Evolutionary conservation across 35 echinoderm and acorn worm species (phyloP), one percentile per base, ranked within the genome.

Genomic region (Heliocidaris erythrogramma): DNA sequence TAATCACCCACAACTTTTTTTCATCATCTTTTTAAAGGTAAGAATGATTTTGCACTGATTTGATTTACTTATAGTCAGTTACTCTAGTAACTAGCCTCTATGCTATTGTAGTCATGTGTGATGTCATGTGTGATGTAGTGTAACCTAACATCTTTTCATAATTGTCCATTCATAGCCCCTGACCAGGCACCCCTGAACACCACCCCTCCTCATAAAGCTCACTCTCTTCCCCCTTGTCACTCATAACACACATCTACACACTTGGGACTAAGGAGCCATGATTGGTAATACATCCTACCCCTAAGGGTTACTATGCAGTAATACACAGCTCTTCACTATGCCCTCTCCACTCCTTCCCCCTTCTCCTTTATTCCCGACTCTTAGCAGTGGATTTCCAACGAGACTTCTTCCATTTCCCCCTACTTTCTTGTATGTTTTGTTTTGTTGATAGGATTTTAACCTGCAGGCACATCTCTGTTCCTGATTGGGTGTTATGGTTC

Each of bases 401-500:
- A 32, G 87, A 89, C 31, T 42, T 27, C 31, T 42, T 32, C 47
- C 87, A 32, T 48, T 48, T 89, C 87, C 87, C 87, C 87, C 31
- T 89, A 31, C 18, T 89, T 89, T 89, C 29, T 47, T 32, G 87
- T 9, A 30, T 24, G 87, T 32, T 47, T 89, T 89, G 47, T 89
- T 48, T 89, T n/a, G 65, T 78, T 78, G 65, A 78, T 78, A 78
- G 65, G 65, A 21, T 78, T 78, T 78, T n/a, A 78, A 78, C 65
- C 87, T 42, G 31, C 3, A 89, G 87, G 87, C 87, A 89, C 31
- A 89, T 89, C 87, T 92, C 91, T n/a, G 91, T 48, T 92, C 47
- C 91, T 92, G 91, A 92, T 92, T 92, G 91, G 91, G 91, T 92
- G 91, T 92, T 92, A 30, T 92, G 91, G 48, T 92, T 52, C 48